Conservation (phyloP, 2,113 vertebrate genomes). For the Neomonachus schauinslandi region DNA sequence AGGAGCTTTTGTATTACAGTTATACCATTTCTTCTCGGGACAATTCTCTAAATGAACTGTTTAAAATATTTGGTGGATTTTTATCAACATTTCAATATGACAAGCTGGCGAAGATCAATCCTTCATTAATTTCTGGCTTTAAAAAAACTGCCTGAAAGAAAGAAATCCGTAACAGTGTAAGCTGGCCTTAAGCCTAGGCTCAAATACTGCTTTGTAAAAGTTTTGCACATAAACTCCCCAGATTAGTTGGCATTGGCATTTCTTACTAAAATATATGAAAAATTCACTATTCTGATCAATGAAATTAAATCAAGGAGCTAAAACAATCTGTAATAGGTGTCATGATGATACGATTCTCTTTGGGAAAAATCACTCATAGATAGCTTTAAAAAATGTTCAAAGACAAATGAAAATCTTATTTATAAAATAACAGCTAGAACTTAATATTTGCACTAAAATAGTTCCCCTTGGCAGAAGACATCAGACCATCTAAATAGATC, state of each 20-base stretch:
- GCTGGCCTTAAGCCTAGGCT: neutral
- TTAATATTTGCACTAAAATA: neutral
- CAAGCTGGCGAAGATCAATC: constrained; percentile 51
- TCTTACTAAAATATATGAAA: constrained; percentile 38
- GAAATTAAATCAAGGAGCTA: constrained; percentile 10
- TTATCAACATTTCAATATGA: constrained; percentile 51
- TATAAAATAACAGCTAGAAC: neutral
- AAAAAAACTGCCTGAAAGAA: constrained; percentile 48
- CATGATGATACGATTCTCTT: neutral
- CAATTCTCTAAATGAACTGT: neutral
- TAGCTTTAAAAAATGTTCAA: constrained; percentile 12
- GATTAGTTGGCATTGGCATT: constrained; percentile 34
- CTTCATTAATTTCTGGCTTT: constrained; percentile 56
- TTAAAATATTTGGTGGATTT: constrained; percentile 39
- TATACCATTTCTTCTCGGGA: neutral
- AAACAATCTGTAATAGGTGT: constrained; percentile 9
- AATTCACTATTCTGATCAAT: constrained; percentile 14
- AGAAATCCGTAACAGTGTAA: constrained; percentile 50
- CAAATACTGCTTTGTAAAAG: constrained; percentile 24
- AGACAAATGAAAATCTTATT: neutral
- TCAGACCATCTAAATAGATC: neutral
- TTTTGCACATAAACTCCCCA: neutral
- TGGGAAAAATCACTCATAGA: neutral
- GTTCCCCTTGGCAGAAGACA: neutral
- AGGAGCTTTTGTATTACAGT: neutral